Evolutionary conservation across 2,113 vertebrate genomes (phyloP), one percentile per base, ranked within the genome.

Genomic region (Ammodytes dubius): DNA sequence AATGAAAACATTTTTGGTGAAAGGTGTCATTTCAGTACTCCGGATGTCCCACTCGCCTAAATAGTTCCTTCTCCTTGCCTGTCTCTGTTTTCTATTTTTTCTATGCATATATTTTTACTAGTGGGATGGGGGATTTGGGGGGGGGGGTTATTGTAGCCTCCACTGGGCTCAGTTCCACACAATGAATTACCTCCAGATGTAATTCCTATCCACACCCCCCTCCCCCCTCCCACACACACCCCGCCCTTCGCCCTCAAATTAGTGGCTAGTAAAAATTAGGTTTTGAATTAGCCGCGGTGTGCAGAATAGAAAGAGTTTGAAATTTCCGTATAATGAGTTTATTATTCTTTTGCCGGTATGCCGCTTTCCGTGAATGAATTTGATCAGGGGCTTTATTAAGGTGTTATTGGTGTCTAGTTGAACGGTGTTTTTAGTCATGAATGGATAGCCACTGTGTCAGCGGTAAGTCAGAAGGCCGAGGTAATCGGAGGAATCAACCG

Each of bases 241-340:
- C 87, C 85, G 45, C 89, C 88, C 83, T 84, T 86, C 79, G 73
- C 89, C 87, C 86, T 89, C 88, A 92, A 95, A 95, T 96, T 95
- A 94, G 95, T 94, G 92, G 93, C 93, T 90, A 92, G 93, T 95
- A 95, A 95, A 94, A 95, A 95, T 95, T 95, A 94, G 92, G 71
- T 94, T 90, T 27, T 91, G 91, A 95, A 95, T 95, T 94, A 95
- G 92, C 86, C 68, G 82, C 63, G 81, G 94, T 90, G 88, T 82
- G 57, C 88, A 74, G 90, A 94, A 93, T 70, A 87, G 90, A 91
- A 27, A 83, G 87, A 84, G 87, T 93, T 94, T 88, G 75, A 94
- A 90, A 93, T 91, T 84, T 91, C 88, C 85, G 81, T 84, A 88
- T 95, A 95, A 94, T 94, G 84, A 93, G 89, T 94, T 95, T 95